A percentile compares a stretch with the other conserved stretches of the same genome.
phyloP scores from a whole-genome alignment of 2,888 invertebrate species.

The Erebia epiphron region DNA sequence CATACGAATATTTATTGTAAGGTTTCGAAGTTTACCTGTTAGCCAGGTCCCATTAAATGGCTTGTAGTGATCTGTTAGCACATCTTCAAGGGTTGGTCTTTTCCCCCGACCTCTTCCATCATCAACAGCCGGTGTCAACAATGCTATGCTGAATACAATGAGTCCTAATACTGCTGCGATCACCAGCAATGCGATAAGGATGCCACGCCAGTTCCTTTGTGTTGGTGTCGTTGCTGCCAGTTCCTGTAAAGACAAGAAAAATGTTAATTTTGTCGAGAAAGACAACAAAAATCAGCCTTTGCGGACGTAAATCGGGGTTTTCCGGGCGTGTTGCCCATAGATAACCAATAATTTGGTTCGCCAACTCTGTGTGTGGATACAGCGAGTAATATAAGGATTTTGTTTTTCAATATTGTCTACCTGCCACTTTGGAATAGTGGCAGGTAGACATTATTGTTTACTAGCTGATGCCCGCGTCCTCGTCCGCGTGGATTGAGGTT shows the following conservation, averaged over 20 bases:
- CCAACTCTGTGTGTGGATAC: too few relatives aligned
- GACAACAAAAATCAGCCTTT: too few relatives aligned
- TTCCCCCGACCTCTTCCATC: conserved; percentile 87
- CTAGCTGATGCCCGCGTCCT: too few relatives aligned
- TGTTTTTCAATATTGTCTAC: too few relatives aligned
- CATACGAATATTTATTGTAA: too few relatives aligned
- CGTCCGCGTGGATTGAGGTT: too few relatives aligned
- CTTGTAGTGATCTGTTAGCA: conserved; percentile 81
- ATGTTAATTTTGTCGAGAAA: neutral
- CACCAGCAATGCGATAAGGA: conserved; percentile 95
- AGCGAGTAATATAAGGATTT: too few relatives aligned
- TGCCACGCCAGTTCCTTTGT: conserved; percentile 97
- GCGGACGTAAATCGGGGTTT: too few relatives aligned
- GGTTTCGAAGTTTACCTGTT: conserved; percentile 54
- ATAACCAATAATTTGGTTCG: too few relatives aligned
- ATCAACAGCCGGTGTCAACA: conserved; percentile 91
- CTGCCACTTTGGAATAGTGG: too few relatives aligned
- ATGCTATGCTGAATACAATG: conserved; percentile 95
- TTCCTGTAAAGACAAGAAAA: conserved; percentile 85
- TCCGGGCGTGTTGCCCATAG: too few relatives aligned
- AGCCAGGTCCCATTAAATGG: conserved; percentile 88
- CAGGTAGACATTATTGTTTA: too few relatives aligned
- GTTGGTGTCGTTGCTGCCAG: conserved; percentile 93
- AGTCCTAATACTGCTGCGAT: conserved; percentile 94
- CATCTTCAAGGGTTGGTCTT: conserved; percentile 87